Base-by-base conservation (phyloP, 1,140 invertebrate genomes). In the Drosophila ironensis region DNA sequence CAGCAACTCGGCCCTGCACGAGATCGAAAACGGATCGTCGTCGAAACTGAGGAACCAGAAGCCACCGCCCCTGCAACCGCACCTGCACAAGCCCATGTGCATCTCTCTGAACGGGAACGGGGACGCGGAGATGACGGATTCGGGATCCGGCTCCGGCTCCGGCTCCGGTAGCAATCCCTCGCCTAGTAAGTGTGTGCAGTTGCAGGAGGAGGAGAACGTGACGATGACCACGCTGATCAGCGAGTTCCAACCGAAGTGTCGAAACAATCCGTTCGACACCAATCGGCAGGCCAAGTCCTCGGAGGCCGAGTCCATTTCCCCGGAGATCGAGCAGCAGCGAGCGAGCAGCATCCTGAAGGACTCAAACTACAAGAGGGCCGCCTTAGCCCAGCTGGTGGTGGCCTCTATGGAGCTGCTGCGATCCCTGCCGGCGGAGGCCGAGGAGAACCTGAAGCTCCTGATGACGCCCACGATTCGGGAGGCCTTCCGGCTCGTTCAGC, bases 341-440 rank as follows among this genome's bases (percentile, higher is more conserved):
- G 93, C 93, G 47, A 92, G 92, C 12, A 96, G 95, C 53, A 94
- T 96, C 37, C 93, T 94, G 48, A 97, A 97, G 92, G 95, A 90
- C 8, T 89, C 80, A 2, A 89, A 90, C 14, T 90, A 89, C 35
- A 90, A 90, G 53, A 66, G 89, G 3, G 82, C 88, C 1, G 88
- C 89, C 4, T 20, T 90, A 4, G 84, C 89, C 0, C 89, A 90
- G 56, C 33, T 90, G 14, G 87, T 90, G 16, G 88, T 90, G 6
- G 89, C 89, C 3, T 90, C 89, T 2, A 90, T 90, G 88, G 89
- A 90, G 44, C 50, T 90, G 28, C 30, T 90, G 19, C 70, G 75
- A 3, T 87, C 88, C 2, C 63, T 90, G 40, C 89, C 89, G 38
- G 72, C 68, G 8, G 88, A 89, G 50, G 87, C 87, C 4, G 88